A percentile compares a stretch with the other conserved stretches of the same genome.
Evolutionary conservation across 2,797 vertebrate genomes (phyloP).

Genomic region (Limnodromus scolopaceus): DNA sequence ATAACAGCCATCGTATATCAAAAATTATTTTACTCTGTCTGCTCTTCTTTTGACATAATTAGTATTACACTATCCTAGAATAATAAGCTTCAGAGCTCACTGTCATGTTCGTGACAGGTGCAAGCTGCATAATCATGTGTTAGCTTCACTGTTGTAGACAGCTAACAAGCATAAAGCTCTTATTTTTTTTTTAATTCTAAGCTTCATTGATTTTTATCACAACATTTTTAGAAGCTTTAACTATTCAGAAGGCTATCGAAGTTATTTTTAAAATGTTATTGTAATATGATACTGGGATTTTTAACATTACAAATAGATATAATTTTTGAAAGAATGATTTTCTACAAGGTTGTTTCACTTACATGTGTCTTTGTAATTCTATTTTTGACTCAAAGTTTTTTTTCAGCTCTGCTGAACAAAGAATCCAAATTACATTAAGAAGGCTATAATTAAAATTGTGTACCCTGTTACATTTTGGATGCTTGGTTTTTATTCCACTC

Average conservation of each 20-base stretch:
- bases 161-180: constrained; percentile 74
- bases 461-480: background rate
- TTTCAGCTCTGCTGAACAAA: constrained; percentile 38
- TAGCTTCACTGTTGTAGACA: constrained; percentile 73
- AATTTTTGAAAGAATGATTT: constrained; percentile 24
- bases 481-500: background rate
- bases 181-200: constrained; percentile 64
- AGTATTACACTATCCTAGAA: constrained; percentile 71
- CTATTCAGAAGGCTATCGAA: constrained; percentile 47
- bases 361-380: background rate
- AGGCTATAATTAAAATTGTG: constrained; percentile 4
- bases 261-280: constrained; percentile 57
- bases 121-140: constrained; percentile 75
- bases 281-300: constrained; percentile 56
- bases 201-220: constrained; percentile 76
- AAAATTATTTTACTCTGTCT: constrained; percentile 71
- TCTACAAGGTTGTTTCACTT: background rate
- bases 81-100: constrained; percentile 74
- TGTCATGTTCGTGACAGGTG: constrained; percentile 73
- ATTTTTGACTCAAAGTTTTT: background rate
- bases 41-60: constrained; percentile 75
- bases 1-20: constrained; percentile 62
- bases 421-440: constrained; percentile 3
- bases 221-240: constrained; percentile 72
- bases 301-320: background rate